Evolutionary conservation across 2,888 invertebrate genomes (phyloP).

Genomic region (Troides helena): DNA sequence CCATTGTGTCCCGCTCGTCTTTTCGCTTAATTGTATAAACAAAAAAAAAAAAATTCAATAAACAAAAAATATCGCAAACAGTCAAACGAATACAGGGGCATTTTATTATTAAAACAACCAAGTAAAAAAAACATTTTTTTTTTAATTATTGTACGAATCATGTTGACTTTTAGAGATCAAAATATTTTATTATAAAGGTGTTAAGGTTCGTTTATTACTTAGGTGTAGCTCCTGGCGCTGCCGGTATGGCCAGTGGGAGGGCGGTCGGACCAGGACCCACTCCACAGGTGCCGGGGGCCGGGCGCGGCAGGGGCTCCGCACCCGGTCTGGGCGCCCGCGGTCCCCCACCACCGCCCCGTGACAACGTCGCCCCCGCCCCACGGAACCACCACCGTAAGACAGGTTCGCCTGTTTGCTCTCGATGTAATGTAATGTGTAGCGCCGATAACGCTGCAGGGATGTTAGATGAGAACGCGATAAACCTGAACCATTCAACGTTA

Average conservation of each 20-base stretch:
- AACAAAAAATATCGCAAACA: too few species aligned
- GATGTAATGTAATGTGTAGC: conserved; percentile 45
- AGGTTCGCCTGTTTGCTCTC: conserved; percentile 55
- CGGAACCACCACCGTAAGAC: conserved; percentile 72
- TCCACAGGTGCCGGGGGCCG: conserved; percentile 35
- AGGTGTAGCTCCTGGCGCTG: conserved; percentile 13
- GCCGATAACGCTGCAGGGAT: conserved; percentile 39
- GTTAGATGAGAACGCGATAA: conserved; percentile 17
- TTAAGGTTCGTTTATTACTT: neutral
- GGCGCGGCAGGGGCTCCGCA: conserved; percentile 48
- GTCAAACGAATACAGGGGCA: too few species aligned
- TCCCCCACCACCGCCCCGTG: conserved; percentile 92
- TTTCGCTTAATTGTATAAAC: too few species aligned
- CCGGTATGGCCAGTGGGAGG: conserved; percentile 35
- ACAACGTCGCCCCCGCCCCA: conserved; percentile 78
- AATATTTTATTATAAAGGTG: neutral
- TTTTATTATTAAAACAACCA: too few species aligned
- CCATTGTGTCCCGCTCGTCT: too few species aligned
- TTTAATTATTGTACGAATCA: too few species aligned
- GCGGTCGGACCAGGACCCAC: conserved; percentile 40
- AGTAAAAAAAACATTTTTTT: too few species aligned
- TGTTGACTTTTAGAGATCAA: neutral
- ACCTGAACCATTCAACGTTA: neutral
- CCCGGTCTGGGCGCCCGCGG: conserved; percentile 90
- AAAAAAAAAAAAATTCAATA: too few species aligned